Base-by-base conservation (phyloP, 2,113 vertebrate species). In the Notiomystis cincta region DNA sequence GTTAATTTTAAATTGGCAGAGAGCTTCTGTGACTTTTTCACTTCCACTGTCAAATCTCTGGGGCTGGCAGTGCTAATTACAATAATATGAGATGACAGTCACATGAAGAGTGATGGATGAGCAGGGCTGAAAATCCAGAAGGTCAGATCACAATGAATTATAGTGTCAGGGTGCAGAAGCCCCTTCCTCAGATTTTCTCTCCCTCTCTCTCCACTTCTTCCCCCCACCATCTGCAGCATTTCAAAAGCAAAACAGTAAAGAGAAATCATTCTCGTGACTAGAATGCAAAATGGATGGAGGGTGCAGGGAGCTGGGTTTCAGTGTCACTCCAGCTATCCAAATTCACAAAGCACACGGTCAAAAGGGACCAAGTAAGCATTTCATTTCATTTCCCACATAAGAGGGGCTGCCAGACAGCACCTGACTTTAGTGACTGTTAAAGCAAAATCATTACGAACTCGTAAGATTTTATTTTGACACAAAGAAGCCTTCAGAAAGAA, bases 1-100 rank as follows among this genome's bases (percentile, higher is more conserved):
- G 90, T 96, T 96, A 93, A 93, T 90, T 93, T 84, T 67, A 65
- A 81, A 73, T 45, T 67, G 48, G 56, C 76, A 82, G 38, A 78
- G 30, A 79, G 60, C 23, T 92, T 66, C 69, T 66, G 3, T 6
- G 80, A 78, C 65, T 62, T 95, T 92, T 90, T 75, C 38, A 72
- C n/a, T 94, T 89, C 37, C 37, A 48, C 40, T 10, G 3, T 69
- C 56, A 93, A 67, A 75, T 83, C 47, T 83, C 80, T 53, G 75
- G 53, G 81, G 45, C 58, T 82, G 47, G 66, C 58, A 80, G 58
- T 90, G 70, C 62, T 96, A 94, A 93, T 93, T 94, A 93, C 61
- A 65, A 77, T 57, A 73, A 86, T n/a, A 44, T 0, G 13, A 88
- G 33, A 58, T 77, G 78, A 88, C 70, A 86, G 90, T 80, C 93